Conservation (phyloP, 2,797 vertebrate genomes). For the Malurus leucopterus region DNA sequence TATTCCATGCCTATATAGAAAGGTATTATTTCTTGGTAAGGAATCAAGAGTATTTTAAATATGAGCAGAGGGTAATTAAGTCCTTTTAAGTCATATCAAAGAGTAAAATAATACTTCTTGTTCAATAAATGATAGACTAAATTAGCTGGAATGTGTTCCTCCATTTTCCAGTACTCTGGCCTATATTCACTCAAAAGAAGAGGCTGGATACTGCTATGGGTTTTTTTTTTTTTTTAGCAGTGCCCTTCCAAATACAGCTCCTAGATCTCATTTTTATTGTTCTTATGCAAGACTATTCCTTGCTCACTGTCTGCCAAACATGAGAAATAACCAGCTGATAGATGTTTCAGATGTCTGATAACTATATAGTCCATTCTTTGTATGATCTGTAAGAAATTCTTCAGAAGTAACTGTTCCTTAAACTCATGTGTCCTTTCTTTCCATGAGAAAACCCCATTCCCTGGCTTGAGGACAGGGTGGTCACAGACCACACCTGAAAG, state of each 20-base stretch:
- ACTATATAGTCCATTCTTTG: not conserved
- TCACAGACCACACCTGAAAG: not conserved
- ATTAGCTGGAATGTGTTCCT: conserved; percentile 43
- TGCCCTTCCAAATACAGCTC: not conserved
- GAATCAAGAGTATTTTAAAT: conserved; percentile 69
- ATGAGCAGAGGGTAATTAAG: conserved; percentile 62
- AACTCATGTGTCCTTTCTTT: not conserved
- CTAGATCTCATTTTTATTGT: not conserved
- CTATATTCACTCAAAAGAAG: conserved; percentile 8
- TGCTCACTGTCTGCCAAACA: not conserved
- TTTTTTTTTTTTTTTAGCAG: not conserved
- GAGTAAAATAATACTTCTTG: conserved; percentile 59
- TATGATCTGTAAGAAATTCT: not conserved
- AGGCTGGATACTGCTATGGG: not conserved
- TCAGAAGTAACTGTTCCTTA: not conserved
- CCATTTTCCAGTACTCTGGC: conserved; percentile 4
- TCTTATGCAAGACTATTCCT: not conserved
- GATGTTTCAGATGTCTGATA: not conserved
- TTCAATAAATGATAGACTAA: conserved; percentile 56
- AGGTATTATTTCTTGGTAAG: conserved; percentile 70
- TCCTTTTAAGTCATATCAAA: conserved; percentile 61
- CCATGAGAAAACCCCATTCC: not conserved
- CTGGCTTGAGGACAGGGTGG: not conserved
- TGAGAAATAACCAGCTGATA: not conserved
- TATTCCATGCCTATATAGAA: conserved; percentile 65